A percentile compares a stretch with the other conserved stretches of the same genome.
phyloP scores from a whole-genome alignment of 92 coral and sea anemone species.

The Parazoanthus atlanticus region DNA sequence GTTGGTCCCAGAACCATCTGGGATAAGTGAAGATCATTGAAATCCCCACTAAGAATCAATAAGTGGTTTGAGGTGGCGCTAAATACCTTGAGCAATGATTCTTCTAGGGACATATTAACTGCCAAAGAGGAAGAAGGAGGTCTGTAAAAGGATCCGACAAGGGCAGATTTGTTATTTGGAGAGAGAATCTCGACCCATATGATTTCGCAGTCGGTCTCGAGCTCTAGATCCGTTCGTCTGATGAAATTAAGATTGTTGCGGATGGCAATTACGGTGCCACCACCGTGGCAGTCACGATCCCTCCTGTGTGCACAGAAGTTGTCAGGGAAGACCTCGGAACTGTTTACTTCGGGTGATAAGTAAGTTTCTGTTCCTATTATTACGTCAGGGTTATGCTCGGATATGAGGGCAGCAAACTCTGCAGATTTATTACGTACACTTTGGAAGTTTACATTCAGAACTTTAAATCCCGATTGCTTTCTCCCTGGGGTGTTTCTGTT shows the following conservation, averaged over 20 bases:
- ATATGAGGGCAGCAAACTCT: constrained; percentile 9
- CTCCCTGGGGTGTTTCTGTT: constrained; percentile 7
- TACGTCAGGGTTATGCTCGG: constrained; percentile 2
- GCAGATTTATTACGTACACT: background rate
- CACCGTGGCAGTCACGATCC: constrained; percentile 7
- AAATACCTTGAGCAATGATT: too few species aligned
- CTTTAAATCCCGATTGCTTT: background rate
- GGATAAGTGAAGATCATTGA: too few species aligned
- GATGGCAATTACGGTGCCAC: constrained; percentile 10
- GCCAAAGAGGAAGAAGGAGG: background rate
- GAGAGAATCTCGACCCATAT: constrained; percentile 8
- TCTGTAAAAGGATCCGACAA: background rate
- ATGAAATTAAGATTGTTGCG: constrained; percentile 6
- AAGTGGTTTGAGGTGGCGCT: too few species aligned
- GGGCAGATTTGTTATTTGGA: background rate
- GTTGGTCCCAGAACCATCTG: too few species aligned
- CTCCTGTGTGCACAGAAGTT: constrained; percentile 1
- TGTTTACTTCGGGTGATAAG: constrained; percentile 5
- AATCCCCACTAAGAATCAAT: too few species aligned
- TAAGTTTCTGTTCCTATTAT: background rate
- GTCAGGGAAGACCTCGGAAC: constrained; percentile 17
- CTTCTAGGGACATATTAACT: background rate
- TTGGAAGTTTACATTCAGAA: constrained; percentile 11
- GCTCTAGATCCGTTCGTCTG: constrained; percentile 1
- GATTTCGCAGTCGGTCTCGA: constrained; percentile 3